Conservation (phyloP, 2,797 vertebrate species). For the Masticophis lateralis region DNA sequence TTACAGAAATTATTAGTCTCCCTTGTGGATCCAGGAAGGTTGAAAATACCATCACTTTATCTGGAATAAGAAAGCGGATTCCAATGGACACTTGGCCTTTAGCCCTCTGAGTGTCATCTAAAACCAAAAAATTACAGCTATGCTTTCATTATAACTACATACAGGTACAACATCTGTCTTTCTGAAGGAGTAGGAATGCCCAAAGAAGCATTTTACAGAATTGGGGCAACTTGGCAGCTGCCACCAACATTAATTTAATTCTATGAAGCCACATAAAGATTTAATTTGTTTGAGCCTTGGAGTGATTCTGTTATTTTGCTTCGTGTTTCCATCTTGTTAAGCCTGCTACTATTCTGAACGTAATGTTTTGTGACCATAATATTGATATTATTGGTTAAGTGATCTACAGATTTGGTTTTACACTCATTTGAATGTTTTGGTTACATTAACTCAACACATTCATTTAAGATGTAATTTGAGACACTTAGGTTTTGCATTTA, state of each 20-base stretch:
- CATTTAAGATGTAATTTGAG: background rate
- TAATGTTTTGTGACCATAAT: background rate
- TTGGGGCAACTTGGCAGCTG: background rate
- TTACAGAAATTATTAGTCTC: background rate
- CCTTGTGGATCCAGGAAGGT: background rate
- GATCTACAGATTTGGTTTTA: background rate
- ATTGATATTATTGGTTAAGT: background rate
- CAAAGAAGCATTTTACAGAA: background rate
- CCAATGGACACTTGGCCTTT: background rate
- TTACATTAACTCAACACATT: background rate
- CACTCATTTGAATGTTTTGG: background rate
- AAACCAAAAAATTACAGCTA: background rate
- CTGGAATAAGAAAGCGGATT: background rate
- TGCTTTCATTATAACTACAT: background rate
- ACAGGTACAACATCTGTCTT: background rate
- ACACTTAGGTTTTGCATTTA: background rate
- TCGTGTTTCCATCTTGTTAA: background rate
- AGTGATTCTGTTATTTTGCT: background rate
- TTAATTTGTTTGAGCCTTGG: background rate
- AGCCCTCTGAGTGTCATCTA: background rate
- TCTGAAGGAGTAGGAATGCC: background rate
- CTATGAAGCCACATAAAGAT: background rate
- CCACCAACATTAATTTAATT: background rate
- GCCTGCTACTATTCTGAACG: background rate
- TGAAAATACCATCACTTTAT: background rate